These are phyloP conservation scores for Pseudoips prasinana DNA, from an alignment of 2,888 invertebrate species.

Conservation along the genomic window DNA sequence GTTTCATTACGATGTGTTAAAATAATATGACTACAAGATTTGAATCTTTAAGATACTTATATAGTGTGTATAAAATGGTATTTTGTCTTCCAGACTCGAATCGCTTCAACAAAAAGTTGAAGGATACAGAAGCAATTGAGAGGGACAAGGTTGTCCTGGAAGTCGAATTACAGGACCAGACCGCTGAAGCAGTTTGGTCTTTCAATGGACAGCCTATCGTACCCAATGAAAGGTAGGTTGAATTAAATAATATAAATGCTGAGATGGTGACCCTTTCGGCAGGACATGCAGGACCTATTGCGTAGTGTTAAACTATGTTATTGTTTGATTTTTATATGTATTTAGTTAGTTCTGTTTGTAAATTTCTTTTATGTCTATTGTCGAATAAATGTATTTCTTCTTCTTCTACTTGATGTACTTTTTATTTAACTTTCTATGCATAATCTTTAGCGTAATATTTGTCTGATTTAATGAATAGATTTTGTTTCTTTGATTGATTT, in stretches of 20 bases:
- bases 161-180: constrained; percentile 96
- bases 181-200: constrained; percentile 96
- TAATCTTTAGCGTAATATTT: too few species aligned
- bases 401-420: too few species aligned
- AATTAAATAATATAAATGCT: too few species aligned
- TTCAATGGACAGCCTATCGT: constrained; percentile 95
- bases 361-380: too few species aligned
- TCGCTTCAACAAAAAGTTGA: constrained; percentile 98
- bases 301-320: too few species aligned
- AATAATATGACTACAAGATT: not conserved
- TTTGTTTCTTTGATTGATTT: too few species aligned
- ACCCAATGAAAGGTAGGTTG: constrained; percentile 84
- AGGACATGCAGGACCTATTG: too few species aligned
- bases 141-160: constrained; percentile 95
- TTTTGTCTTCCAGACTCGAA: constrained; percentile 89
- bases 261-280: too few species aligned
- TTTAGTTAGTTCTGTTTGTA: too few species aligned
- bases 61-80: constrained; percentile 11
- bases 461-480: not conserved
- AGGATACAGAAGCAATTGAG: constrained; percentile 96
- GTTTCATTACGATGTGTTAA: not conserved
- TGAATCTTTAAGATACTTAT: not conserved
- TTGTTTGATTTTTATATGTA: too few species aligned
- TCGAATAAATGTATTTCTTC: too few species aligned
- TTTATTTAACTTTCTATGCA: too few species aligned